phyloP scores from a whole-genome alignment of 2,888 invertebrate genomes.

The Heliconius charithonia region DNA sequence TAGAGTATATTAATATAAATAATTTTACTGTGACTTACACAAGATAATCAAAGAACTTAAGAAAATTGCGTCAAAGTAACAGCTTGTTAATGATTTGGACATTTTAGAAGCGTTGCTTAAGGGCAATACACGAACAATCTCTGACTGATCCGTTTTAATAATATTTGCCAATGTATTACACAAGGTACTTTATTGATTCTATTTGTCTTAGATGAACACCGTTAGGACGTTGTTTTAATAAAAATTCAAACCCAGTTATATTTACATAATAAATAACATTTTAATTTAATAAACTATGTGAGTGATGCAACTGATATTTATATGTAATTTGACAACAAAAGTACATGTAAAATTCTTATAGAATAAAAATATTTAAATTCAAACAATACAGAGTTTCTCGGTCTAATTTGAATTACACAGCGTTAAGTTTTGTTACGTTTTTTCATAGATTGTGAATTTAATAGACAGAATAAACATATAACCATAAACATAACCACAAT shows the following conservation, averaged over 20 bases:
- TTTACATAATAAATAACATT: neutral
- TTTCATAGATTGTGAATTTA: no score
- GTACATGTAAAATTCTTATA: no score
- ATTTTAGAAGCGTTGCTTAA: slow-evolving; percentile 16
- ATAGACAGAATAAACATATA: neutral
- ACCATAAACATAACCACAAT: neutral
- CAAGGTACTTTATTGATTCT: slow-evolving; percentile 1
- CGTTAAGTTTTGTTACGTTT: neutral
- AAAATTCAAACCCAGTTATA: neutral
- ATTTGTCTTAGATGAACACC: neutral
- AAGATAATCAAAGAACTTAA: slow-evolving; percentile 11
- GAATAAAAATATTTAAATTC: neutral
- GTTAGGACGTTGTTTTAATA: neutral
- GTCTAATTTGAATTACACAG: neutral
- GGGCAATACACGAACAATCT: slow-evolving; percentile 11
- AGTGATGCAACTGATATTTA: no score
- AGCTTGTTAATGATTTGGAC: slow-evolving; percentile 16
- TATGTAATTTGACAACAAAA: neutral
- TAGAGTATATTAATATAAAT: neutral
- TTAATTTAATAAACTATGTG: neutral
- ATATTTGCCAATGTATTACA: slow-evolving; percentile 9
- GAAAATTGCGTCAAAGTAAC: slow-evolving; percentile 16
- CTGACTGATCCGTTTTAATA: slow-evolving; percentile 3
- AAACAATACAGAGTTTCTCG: neutral
- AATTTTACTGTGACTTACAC: slow-evolving; percentile 14